These are phyloP conservation scores for Argyrosomus regius DNA, from an alignment of 2,797 vertebrate species.

Conservation along the genomic window DNA sequence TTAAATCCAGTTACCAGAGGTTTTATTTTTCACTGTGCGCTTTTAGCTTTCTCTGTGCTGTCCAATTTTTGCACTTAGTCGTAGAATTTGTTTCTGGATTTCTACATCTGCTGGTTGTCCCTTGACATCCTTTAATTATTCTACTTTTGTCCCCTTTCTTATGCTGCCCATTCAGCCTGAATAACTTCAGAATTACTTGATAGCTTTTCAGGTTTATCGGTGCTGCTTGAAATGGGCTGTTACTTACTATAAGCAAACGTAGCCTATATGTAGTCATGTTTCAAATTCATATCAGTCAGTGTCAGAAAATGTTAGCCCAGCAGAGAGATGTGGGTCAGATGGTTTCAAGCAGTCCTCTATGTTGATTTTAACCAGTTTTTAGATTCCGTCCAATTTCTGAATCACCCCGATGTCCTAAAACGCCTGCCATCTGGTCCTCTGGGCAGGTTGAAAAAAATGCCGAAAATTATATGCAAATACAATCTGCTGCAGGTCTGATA, in stretches of 20 bases:
- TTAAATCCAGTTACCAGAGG: constrained; percentile 20
- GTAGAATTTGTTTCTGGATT: constrained; percentile 7
- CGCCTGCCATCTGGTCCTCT: not conserved
- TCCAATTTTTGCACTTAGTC: not conserved
- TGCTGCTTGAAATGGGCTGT: not conserved
- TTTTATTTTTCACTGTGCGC: constrained; percentile 1
- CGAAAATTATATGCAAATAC: constrained; percentile 21
- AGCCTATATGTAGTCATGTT: not conserved
- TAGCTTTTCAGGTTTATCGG: not conserved
- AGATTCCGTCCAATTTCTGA: constrained; percentile 25
- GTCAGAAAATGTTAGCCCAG: not conserved
- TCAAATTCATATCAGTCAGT: not conserved
- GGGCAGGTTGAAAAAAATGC: constrained; percentile 12
- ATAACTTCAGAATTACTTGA: not conserved
- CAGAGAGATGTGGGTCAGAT: not conserved
- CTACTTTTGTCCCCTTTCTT: not conserved
- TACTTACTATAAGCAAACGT: not conserved
- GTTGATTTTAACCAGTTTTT: constrained; percentile 9
- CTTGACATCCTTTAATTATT: constrained; percentile 25
- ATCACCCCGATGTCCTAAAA: constrained; percentile 13
- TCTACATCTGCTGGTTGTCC: constrained; percentile 2
- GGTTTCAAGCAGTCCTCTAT: constrained; percentile 11
- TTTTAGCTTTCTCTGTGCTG: not conserved
- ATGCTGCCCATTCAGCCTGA: not conserved
- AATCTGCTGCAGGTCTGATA: constrained; percentile 13